Evolutionary conservation across 2,113 vertebrate species (phyloP).

Genomic region (Eulemur rufifrons): DNA sequence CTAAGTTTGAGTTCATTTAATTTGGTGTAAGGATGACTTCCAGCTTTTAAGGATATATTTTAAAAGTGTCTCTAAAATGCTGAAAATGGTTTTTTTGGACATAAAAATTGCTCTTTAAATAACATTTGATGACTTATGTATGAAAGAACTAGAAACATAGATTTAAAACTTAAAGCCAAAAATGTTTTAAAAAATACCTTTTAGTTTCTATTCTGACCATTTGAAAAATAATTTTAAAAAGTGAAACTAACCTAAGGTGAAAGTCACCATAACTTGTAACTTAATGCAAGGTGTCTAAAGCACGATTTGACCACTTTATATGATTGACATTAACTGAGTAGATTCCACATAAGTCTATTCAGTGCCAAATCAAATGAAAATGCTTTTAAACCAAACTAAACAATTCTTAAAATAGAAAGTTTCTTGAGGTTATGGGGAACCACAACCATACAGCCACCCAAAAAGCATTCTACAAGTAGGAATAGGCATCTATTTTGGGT

Average conservation of each 20-base stretch:
- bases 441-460: slow-evolving; percentile 62
- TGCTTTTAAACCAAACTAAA: slow-evolving; percentile 36
- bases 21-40: neutral
- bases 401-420: slow-evolving; percentile 60
- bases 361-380: slow-evolving; percentile 62
- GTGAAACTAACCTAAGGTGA: neutral
- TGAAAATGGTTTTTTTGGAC: neutral
- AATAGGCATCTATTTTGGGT: slow-evolving; percentile 63
- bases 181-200: slow-evolving; percentile 26
- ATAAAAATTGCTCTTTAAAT: slow-evolving; percentile 44
- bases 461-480: slow-evolving; percentile 57
- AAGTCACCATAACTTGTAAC: neutral
- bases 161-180: slow-evolving; percentile 23
- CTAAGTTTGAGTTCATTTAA: slow-evolving; percentile 9
- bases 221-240: slow-evolving; percentile 46
- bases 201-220: neutral
- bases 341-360: slow-evolving; percentile 24
- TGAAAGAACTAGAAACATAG: neutral
- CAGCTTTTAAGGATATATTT: neutral
- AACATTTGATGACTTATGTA: slow-evolving; percentile 2
- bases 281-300: neutral
- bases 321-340: neutral
- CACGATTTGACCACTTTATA: slow-evolving; percentile 22
- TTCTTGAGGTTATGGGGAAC: slow-evolving; percentile 72
- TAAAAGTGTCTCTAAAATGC: neutral